Evolutionary conservation across 2,797 vertebrate genomes (phyloP).

Genomic region (Sebastes minor): DNA sequence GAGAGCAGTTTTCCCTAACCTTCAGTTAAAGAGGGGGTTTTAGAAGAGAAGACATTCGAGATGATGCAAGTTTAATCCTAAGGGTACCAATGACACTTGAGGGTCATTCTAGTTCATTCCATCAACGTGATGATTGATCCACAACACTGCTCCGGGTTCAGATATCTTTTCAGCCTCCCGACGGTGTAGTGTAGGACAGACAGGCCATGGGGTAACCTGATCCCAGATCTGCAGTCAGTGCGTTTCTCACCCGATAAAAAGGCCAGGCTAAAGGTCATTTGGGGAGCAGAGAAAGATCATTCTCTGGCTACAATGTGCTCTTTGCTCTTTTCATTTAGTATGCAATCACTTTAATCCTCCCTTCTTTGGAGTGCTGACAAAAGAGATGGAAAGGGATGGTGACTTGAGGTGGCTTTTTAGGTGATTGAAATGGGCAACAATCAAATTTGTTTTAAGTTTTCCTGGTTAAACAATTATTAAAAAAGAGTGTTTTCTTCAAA

Average conservation of each 20-base stretch:
- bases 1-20: constrained; percentile 29
- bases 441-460: background rate
- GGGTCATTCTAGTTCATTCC: constrained; percentile 41
- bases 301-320: constrained; percentile 8
- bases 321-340: background rate
- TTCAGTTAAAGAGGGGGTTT: constrained; percentile 22
- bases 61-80: constrained; percentile 33
- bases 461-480: background rate
- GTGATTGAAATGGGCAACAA: background rate
- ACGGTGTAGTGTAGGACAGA: constrained; percentile 10
- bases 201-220: constrained; percentile 35
- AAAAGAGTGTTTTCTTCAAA: background rate
- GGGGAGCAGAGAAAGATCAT: background rate
- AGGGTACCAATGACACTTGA: constrained; percentile 29
- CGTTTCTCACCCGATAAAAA: constrained; percentile 20
- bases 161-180: constrained; percentile 29
- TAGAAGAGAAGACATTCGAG: constrained; percentile 17
- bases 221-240: constrained; percentile 18
- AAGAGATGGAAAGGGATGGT: background rate
- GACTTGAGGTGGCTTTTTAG: background rate
- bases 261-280: constrained; percentile 22
- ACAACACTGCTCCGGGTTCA: constrained; percentile 35
- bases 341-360: background rate
- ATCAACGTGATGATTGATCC: constrained; percentile 51
- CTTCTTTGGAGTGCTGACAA: background rate